These are phyloP conservation scores for Aphyosemion australe DNA, from an alignment of 2,113 vertebrate genomes.

Conservation along the genomic window DNA sequence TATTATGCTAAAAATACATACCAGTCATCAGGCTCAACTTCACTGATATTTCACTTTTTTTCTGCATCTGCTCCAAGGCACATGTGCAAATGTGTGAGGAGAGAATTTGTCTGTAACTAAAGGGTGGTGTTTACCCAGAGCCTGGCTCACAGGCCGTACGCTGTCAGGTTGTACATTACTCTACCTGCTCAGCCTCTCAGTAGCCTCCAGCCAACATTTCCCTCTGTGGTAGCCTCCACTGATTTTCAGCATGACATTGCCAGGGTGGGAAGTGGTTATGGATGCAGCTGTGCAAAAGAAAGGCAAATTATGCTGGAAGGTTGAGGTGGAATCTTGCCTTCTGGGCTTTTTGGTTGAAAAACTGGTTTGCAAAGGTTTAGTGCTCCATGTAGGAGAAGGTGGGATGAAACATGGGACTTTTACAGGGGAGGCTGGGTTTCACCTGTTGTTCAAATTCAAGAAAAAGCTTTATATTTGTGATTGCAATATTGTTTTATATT, in stretches of 20 bases:
- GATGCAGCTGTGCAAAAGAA: constrained; percentile 13
- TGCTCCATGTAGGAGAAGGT: background rate
- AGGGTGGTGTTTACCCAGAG: background rate
- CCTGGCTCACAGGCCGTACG: background rate
- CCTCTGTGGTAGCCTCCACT: background rate
- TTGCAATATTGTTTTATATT: too few species aligned
- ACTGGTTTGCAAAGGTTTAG: background rate
- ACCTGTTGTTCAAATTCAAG: background rate
- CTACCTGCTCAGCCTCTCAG: background rate
- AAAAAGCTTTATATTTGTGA: background rate
- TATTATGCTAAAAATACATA: background rate
- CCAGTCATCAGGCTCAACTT: background rate
- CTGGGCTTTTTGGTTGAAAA: background rate
- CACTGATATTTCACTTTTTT: background rate
- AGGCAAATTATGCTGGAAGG: constrained; percentile 5
- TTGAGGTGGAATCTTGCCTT: constrained; percentile 1
- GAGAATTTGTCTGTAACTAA: background rate
- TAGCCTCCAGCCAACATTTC: constrained; percentile 11
- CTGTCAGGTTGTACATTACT: constrained; percentile 4
- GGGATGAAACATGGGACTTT: background rate
- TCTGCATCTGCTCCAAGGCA: background rate
- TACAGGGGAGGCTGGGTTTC: background rate
- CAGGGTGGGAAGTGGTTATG: constrained; percentile 1
- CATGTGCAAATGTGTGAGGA: background rate
- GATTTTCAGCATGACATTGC: constrained; percentile 25